Evolutionary conservation across 2,888 invertebrate species (phyloP).

Genomic region (Poecilus cupreus): DNA sequence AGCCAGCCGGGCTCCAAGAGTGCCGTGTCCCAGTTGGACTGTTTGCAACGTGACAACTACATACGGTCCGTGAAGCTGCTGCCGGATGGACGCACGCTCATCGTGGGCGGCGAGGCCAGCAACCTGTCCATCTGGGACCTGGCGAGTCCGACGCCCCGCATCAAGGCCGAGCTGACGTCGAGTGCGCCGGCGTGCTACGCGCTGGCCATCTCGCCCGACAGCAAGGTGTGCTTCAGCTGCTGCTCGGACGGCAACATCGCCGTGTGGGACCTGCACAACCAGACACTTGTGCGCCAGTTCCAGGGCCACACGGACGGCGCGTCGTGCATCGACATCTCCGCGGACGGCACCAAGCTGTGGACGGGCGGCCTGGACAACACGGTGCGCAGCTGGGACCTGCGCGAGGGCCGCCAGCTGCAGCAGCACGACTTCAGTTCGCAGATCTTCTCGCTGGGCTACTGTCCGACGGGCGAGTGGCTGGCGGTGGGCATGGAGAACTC

Average conservation of each 20-base stretch:
- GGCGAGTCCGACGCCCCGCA: slow-evolving; percentile 91
- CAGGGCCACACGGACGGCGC: slow-evolving; percentile 99
- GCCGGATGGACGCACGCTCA: slow-evolving; percentile 93
- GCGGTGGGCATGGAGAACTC: slow-evolving; percentile 99
- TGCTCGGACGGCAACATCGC: slow-evolving; percentile 99
- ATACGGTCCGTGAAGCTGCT: slow-evolving; percentile 95
- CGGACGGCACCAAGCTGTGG: slow-evolving; percentile 92
- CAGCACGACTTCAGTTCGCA: slow-evolving; percentile 97
- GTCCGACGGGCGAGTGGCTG: slow-evolving; percentile 97
- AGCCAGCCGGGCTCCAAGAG: slow-evolving; percentile 84
- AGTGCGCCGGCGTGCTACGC: slow-evolving; percentile 99
- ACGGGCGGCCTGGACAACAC: slow-evolving; percentile 98
- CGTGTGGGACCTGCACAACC: slow-evolving; percentile 95
- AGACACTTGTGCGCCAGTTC: slow-evolving; percentile 93
- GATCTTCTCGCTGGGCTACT: slow-evolving; percentile 91
- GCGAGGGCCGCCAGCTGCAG: slow-evolving; percentile 94
- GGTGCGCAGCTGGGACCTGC: slow-evolving; percentile 96
- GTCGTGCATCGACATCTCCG: slow-evolving; percentile 97
- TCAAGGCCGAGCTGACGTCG: slow-evolving; percentile 92
- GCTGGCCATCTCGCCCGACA: slow-evolving; percentile 96
- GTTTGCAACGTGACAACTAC: slow-evolving; percentile 96
- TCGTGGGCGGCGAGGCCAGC: slow-evolving; percentile 97
- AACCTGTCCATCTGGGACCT: slow-evolving; percentile 98
- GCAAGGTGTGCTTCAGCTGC: slow-evolving; percentile 98
- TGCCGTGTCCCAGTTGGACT: slow-evolving; percentile 90